Conservation (phyloP, 2,888 invertebrate genomes). For the Philaethria dido region DNA sequence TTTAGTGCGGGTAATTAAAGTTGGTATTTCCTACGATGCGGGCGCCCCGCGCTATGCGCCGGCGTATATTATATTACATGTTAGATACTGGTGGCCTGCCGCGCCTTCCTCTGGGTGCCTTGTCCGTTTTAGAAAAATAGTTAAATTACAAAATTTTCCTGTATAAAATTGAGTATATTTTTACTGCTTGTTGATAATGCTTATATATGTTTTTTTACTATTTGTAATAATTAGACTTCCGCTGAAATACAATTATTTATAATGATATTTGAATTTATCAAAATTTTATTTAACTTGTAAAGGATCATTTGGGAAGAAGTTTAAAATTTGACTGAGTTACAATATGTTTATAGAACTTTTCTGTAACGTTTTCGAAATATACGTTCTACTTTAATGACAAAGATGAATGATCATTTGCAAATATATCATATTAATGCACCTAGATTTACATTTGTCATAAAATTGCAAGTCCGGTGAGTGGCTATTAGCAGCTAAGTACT, state of each 20-base stretch:
- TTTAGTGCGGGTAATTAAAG: conserved; percentile 43
- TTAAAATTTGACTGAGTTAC: not conserved
- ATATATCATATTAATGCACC: conserved; percentile 32
- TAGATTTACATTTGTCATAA: conserved; percentile 38
- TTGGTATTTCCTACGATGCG: conserved; percentile 40
- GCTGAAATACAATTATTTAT: too few species aligned
- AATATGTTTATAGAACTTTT: conserved; percentile 6
- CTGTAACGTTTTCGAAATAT: conserved; percentile 16
- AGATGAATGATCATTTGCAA: conserved; percentile 30
- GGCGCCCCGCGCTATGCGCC: conserved; percentile 27
- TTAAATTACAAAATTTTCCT: not conserved
- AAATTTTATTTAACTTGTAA: too few species aligned
- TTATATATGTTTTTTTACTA: too few species aligned
- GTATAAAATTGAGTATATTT: too few species aligned
- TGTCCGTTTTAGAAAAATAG: not conserved
- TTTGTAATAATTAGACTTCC: too few species aligned
- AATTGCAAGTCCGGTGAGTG: conserved; percentile 36
- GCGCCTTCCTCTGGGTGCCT: not conserved
- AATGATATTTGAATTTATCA: too few species aligned
- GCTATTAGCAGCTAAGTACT: conserved; percentile 37
- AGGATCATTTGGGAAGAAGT: too few species aligned
- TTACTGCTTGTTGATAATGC: too few species aligned
- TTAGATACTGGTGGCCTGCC: conserved; percentile 4
- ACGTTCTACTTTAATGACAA: conserved; percentile 29
- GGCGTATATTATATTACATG: conserved; percentile 10